These are phyloP conservation scores for Gnathonemus longibarbis DNA, from an alignment of 2,113 vertebrate species.

Conservation along the genomic window DNA sequence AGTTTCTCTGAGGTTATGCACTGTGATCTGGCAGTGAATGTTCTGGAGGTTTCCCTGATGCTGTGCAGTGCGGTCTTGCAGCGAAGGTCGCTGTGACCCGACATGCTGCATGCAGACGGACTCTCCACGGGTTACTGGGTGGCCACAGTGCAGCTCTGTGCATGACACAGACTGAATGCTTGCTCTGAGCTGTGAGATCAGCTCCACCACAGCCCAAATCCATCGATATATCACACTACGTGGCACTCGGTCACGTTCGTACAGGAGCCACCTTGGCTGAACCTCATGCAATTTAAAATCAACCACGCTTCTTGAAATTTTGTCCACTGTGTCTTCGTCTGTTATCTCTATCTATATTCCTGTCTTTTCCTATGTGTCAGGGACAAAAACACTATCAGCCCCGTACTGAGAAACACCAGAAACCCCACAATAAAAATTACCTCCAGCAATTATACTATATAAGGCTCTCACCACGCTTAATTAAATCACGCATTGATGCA, in stretches of 20 bases:
- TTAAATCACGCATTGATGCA: slow-evolving; percentile 1
- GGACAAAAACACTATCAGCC: background rate
- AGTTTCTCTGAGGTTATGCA: background rate
- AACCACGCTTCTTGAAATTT: background rate
- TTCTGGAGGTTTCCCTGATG: background rate
- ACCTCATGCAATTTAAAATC: background rate
- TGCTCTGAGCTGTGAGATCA: background rate
- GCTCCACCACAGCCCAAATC: background rate
- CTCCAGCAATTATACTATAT: background rate
- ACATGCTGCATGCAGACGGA: background rate
- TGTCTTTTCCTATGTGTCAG: background rate
- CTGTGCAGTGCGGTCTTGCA: background rate
- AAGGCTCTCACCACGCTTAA: background rate
- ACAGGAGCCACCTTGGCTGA: background rate
- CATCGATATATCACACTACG: background rate
- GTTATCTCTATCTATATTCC: background rate
- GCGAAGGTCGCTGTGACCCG: background rate
- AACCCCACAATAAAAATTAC: background rate
- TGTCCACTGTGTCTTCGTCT: background rate
- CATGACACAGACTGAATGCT: background rate
- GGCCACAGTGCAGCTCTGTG: background rate
- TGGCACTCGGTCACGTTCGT: background rate
- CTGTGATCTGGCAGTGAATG: background rate
- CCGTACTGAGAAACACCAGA: background rate
- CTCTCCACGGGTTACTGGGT: background rate